A percentile compares a stretch with the other conserved stretches of the same genome.
Evolutionary conservation across 2,113 vertebrate species (phyloP).

Genomic region (Pedetes capensis): DNA sequence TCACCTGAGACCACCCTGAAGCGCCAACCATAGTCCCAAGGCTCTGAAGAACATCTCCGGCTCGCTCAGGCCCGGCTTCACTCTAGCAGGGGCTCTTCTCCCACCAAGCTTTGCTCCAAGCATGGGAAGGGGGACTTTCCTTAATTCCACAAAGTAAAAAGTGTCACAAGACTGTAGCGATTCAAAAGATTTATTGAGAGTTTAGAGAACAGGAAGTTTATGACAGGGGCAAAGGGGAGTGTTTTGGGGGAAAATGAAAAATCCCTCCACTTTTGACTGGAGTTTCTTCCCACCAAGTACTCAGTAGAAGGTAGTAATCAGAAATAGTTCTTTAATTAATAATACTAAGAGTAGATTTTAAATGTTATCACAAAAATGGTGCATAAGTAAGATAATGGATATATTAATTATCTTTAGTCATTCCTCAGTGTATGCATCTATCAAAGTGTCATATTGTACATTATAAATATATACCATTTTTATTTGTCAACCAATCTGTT

Average conservation of each 20-base stretch:
- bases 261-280: not conserved
- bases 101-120: not conserved
- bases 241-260: not conserved
- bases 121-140: not conserved
- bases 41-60: not conserved
- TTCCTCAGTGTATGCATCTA: too few species aligned
- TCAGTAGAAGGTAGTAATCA: not conserved
- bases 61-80: not conserved
- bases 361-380: too few species aligned
- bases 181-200: not conserved
- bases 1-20: not conserved
- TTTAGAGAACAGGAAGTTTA: not conserved
- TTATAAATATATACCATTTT: not conserved
- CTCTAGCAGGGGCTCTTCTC: not conserved
- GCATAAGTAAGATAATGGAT: too few species aligned
- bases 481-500: not conserved
- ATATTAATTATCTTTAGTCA: too few species aligned
- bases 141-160: not conserved
- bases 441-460: too few species aligned
- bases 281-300: not conserved
- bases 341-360: too few species aligned
- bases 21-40: not conserved
- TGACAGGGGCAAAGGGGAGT: not conserved
- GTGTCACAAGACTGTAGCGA: not conserved
- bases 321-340: not conserved